Evolutionary conservation across 2,797 vertebrate genomes (phyloP), one percentile per base, ranked within the genome.

Genomic region (Oryzias dopingdopingensis): DNA sequence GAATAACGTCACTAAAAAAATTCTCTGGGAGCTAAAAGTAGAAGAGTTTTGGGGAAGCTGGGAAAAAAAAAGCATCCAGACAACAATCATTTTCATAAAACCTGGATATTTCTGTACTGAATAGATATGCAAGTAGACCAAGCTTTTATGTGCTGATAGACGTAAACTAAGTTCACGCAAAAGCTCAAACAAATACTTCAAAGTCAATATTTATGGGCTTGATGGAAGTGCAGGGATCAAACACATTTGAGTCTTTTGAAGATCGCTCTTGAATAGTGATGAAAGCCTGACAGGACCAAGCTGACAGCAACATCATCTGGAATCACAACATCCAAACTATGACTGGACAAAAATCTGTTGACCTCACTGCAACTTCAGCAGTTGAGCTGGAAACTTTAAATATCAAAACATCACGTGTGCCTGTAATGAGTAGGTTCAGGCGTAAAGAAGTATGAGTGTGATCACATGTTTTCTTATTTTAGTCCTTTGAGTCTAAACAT

Each of bases 1-100:
- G 77, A 66, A 52, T 60, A n/a, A 26, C 57, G 79, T 58, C 70
- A 29, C 70, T 17, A 50, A 29, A 37, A 22, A 53, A 59, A 80
- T 56, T 7, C 32, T 60, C 69, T 41, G 47, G 14, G 49, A 7
- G 23, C 53, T 40, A 62, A 67, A 29, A 55, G 18, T 24, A 29
- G 22, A 1, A 1, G 24, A 24, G 37, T 50, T 74, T 73, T 51
- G 44, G 53, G 56, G 68, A 81, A 79, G 52, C 44, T 17, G 5
- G 14, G 6, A 29, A 29, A 62, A 7, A 7, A 4, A 66, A 61
- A 73, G 8, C 45, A 69, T 46, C 48, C 15, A 1, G 5, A 49
- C 66, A 8, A 52, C 32, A 67, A 56, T 53, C 40, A 71, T 52
- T 55, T 67, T 48, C 59, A 49, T 8, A 22, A 59, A 15, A 32